Evolutionary conservation across 1,140 invertebrate species (phyloP).

Genomic region (Mactra quadrangularis): DNA sequence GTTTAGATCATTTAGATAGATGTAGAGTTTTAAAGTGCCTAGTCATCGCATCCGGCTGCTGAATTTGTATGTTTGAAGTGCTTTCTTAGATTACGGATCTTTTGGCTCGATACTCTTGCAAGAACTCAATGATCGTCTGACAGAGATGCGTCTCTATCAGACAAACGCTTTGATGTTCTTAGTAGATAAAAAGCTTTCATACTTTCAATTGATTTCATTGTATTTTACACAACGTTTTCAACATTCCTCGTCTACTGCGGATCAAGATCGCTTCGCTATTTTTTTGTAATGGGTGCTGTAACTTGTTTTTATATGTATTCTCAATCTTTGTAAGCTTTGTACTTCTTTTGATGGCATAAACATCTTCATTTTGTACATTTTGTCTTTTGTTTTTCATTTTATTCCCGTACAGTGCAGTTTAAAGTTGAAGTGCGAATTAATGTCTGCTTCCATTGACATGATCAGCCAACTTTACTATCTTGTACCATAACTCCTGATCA

Average conservation of each 20-base stretch:
- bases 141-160: not conserved
- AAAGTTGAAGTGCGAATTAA: too few species aligned
- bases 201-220: not conserved
- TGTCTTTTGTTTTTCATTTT: not conserved
- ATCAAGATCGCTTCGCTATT: not conserved
- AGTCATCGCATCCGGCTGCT: not conserved
- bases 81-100: not conserved
- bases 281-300: constrained; percentile 14
- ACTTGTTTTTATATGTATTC: constrained; percentile 8
- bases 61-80: not conserved
- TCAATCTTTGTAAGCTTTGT: constrained; percentile 42
- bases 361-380: constrained; percentile 24
- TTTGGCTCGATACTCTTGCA: not conserved
- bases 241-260: constrained; percentile 23
- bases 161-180: not conserved
- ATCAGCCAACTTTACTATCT: too few species aligned
- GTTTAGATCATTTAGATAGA: too few species aligned
- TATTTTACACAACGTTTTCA: not conserved
- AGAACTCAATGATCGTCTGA: not conserved
- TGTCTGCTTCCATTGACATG: too few species aligned
- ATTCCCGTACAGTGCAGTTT: too few species aligned
- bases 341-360: constrained; percentile 39
- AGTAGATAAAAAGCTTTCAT: not conserved
- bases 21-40: too few species aligned
- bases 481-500: too few species aligned